phyloP scores from a whole-genome alignment of 2,888 invertebrate species.

The Cheilosia grossa region DNA sequence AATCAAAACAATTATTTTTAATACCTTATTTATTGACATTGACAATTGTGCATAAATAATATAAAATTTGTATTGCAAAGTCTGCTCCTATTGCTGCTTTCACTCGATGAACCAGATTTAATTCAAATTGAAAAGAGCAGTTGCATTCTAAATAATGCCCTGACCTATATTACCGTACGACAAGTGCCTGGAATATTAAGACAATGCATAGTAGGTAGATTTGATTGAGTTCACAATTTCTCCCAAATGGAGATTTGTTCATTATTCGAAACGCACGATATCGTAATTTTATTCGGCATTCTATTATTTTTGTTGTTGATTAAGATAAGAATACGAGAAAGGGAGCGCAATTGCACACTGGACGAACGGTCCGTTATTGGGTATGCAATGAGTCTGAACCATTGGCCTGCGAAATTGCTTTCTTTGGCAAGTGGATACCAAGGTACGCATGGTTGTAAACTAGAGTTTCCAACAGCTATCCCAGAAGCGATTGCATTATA shows the following conservation, averaged over 20 bases:
- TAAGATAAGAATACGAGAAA: not conserved
- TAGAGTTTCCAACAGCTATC: too few relatives aligned
- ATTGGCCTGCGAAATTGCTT: too few relatives aligned
- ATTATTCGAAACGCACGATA: slow-evolving; percentile 21
- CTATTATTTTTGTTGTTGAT: not conserved
- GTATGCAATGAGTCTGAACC: too few relatives aligned
- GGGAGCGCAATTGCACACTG: not conserved
- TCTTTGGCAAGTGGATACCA: too few relatives aligned
- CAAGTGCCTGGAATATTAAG: slow-evolving; percentile 21
- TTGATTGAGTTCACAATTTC: slow-evolving; percentile 14
- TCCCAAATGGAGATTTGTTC: slow-evolving; percentile 3
- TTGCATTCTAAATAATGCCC: not conserved
- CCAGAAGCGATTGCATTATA: too few relatives aligned
- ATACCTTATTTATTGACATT: not conserved
- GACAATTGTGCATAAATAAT: not conserved
- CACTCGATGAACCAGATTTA: slow-evolving; percentile 17
- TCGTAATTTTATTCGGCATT: slow-evolving; percentile 4
- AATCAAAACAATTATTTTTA: not conserved
- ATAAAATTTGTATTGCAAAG: not conserved
- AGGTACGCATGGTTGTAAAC: too few relatives aligned
- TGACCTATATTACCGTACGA: slow-evolving; percentile 9
- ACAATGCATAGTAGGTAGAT: not conserved
- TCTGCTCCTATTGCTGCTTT: not conserved
- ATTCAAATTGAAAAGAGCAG: slow-evolving; percentile 1
- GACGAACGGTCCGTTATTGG: too few relatives aligned